These are phyloP conservation scores for Dichetophora obliterata DNA, from an alignment of 2,888 invertebrate genomes.

Conservation along the genomic window DNA sequence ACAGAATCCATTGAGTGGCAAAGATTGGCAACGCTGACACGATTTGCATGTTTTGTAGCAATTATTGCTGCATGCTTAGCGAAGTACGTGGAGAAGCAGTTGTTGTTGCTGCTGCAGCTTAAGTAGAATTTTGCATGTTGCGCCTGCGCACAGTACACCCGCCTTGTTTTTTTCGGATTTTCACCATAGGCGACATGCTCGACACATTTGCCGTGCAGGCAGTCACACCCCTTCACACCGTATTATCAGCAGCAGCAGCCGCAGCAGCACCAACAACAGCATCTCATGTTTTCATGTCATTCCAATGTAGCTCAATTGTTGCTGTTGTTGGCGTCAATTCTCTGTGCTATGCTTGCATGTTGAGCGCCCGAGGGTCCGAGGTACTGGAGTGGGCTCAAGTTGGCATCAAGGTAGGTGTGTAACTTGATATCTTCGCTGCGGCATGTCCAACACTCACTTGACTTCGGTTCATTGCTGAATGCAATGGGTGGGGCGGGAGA, in stretches of 20 bases:
- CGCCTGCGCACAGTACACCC: constrained; percentile 25
- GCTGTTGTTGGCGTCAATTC: not conserved
- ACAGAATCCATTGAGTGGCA: not conserved
- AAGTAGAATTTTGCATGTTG: constrained; percentile 25
- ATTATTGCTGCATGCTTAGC: constrained; percentile 27
- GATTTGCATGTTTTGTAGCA: constrained; percentile 38
- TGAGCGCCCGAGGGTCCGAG: not conserved
- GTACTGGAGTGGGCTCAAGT: not conserved
- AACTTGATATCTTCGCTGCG: constrained; percentile 23
- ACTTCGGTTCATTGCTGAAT: not conserved
- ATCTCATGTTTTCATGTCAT: not conserved
- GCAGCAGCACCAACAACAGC: not conserved
- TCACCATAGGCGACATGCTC: constrained; percentile 27
- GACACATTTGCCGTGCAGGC: not conserved
- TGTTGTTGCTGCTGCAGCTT: not conserved
- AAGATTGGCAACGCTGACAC: constrained; percentile 27
- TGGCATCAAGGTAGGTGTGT: constrained; percentile 16
- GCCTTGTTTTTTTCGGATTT: constrained; percentile 9
- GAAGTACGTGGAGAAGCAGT: not conserved
- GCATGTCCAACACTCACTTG: constrained; percentile 12
- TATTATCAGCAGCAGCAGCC: not conserved
- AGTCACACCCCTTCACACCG: not conserved
- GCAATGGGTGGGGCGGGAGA: constrained; percentile 12
- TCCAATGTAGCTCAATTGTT: constrained; percentile 1
- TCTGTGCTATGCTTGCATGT: not conserved